Percentiles rank a stretch among this genome's conserved stretches.
Evolutionary conservation across 2,888 invertebrate genomes (phyloP).

Genomic region (Crematogaster levior): DNA sequence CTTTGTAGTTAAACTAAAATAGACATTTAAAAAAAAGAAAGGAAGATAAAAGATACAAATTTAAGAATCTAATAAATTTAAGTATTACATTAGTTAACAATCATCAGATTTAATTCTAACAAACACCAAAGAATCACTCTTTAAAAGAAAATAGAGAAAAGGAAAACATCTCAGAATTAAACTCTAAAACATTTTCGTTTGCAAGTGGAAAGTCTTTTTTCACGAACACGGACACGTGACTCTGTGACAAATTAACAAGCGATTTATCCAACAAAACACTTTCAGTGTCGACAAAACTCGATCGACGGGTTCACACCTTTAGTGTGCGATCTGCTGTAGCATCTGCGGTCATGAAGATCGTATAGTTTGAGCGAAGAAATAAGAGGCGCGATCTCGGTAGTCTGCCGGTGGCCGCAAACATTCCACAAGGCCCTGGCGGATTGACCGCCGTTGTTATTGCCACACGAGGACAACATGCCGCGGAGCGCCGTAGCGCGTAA

Average conservation of each 20-base stretch:
- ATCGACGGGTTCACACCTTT: slow-evolving; percentile 87
- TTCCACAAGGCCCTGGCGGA: slow-evolving; percentile 91
- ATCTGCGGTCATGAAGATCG: slow-evolving; percentile 89
- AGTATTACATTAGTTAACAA: background rate
- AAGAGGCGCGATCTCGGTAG: slow-evolving; percentile 71
- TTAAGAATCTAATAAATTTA: background rate
- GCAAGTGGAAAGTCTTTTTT: background rate
- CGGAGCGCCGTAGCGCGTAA: slow-evolving; percentile 86
- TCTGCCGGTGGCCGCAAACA: slow-evolving; percentile 87
- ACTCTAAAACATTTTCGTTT: background rate
- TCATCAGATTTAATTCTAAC: background rate
- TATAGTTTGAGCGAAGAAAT: slow-evolving; percentile 77
- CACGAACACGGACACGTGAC: background rate
- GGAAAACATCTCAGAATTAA: background rate
- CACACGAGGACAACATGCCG: slow-evolving; percentile 83
- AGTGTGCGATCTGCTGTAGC: slow-evolving; percentile 89
- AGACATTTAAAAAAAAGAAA: background rate
- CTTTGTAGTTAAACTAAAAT: background rate
- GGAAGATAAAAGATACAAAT: background rate
- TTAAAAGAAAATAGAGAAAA: background rate
- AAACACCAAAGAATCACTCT: background rate
- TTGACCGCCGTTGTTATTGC: slow-evolving; percentile 87
- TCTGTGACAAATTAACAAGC: too few species aligned
- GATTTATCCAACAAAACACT: background rate
- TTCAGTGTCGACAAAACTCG: background rate